These are phyloP conservation scores for Onthophagus sagittarius DNA, from an alignment of 2,888 invertebrate genomes.

Conservation along the genomic window DNA sequence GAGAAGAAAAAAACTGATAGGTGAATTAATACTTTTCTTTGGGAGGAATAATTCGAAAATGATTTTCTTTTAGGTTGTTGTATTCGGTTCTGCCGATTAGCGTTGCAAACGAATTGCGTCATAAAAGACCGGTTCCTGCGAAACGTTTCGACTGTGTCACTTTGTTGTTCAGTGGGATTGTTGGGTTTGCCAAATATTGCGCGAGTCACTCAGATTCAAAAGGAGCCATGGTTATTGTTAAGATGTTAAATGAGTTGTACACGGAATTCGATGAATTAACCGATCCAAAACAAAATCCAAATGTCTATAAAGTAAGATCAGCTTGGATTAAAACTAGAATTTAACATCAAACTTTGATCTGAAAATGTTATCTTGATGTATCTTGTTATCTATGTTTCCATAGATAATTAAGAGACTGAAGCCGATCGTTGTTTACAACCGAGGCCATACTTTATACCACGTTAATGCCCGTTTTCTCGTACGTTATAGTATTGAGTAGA, in stretches of 20 bases:
- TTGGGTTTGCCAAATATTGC: constrained; percentile 88
- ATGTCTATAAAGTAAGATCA: constrained; percentile 82
- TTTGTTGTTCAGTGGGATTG: constrained; percentile 89
- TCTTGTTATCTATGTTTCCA: too few relatives aligned
- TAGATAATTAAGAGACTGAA: too few relatives aligned
- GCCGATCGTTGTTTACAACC: too few relatives aligned
- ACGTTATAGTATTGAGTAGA: too few relatives aligned
- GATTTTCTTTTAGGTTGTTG: constrained; percentile 63
- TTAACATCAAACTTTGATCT: too few relatives aligned
- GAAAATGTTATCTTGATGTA: too few relatives aligned
- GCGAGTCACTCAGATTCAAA: constrained; percentile 85
- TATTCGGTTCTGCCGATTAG: constrained; percentile 92
- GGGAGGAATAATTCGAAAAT: not conserved
- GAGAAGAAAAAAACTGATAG: constrained; percentile 96
- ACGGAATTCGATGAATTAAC: constrained; percentile 92
- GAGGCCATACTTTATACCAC: too few relatives aligned
- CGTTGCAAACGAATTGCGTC: constrained; percentile 92
- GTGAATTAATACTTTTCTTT: constrained; percentile 50
- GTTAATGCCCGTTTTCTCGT: too few relatives aligned
- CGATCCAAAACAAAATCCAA: constrained; percentile 87
- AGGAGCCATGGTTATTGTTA: constrained; percentile 94
- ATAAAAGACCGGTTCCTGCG: constrained; percentile 87
- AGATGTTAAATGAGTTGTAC: constrained; percentile 89
- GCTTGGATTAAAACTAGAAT: too few relatives aligned
- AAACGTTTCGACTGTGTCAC: constrained; percentile 86